Conservation (phyloP, 2,797 vertebrate species). For the Decapterus maruadsi region DNA sequence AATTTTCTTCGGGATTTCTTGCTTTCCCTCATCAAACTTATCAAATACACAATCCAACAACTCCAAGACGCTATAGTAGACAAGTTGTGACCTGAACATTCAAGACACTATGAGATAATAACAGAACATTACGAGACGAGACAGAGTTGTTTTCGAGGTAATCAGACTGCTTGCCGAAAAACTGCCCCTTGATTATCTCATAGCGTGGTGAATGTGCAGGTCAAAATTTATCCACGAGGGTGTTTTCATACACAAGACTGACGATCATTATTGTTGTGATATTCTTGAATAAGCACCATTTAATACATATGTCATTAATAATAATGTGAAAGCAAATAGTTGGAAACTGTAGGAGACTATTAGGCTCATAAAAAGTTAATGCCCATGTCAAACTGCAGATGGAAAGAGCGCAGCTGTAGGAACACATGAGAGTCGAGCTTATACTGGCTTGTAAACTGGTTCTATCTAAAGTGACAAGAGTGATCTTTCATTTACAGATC, state of each 20-base stretch:
- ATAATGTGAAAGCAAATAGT: conserved; percentile 25
- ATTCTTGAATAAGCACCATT: conserved; percentile 12
- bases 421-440: conserved; percentile 15
- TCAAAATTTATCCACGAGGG: no score
- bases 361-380: conserved; percentile 26
- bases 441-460: conserved; percentile 4
- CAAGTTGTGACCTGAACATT: no score
- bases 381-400: conserved; percentile 40
- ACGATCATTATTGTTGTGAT: background rate
- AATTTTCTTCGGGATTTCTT: no score
- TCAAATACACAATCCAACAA: no score
- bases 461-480: background rate
- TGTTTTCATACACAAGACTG: conserved; percentile 19
- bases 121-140: no score
- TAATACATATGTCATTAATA: conserved; percentile 30
- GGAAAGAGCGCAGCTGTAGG: conserved; percentile 32
- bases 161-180: no score
- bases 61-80: no score
- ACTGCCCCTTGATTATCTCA: no score
- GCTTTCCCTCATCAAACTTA: no score
- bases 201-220: no score
- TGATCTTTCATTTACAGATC: conserved; percentile 3
- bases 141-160: no score
- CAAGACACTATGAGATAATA: no score
- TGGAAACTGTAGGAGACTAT: conserved; percentile 35